These are phyloP conservation scores for Pangasius sanitwongsei DNA, from an alignment of 2,797 vertebrate species.

Conservation along the genomic window DNA sequence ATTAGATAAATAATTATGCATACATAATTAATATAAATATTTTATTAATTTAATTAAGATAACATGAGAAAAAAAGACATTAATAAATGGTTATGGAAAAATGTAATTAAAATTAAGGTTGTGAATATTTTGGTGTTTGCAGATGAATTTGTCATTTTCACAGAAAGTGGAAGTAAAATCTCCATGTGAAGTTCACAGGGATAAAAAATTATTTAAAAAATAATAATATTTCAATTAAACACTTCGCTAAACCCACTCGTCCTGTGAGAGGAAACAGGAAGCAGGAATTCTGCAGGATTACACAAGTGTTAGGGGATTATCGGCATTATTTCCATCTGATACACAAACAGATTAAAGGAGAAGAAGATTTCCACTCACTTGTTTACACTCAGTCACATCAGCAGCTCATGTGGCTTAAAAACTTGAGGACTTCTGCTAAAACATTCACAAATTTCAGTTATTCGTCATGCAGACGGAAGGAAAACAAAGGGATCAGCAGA, in stretches of 20 bases:
- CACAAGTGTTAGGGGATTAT: constrained; percentile 11
- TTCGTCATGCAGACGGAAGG: constrained; percentile 27
- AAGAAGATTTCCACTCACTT: constrained; percentile 15
- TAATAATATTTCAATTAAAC: constrained; percentile 23
- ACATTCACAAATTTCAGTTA: constrained; percentile 9
- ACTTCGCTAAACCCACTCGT: constrained; percentile 2
- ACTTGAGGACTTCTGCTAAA: constrained; percentile 14
- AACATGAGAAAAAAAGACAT: not conserved
- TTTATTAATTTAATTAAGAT: not conserved
- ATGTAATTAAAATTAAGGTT: not conserved
- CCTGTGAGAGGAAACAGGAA: constrained; percentile 28
- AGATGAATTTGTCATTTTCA: not conserved
- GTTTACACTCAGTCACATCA: not conserved
- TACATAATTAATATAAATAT: not conserved
- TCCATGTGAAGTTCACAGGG: not conserved
- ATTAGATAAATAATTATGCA: too few relatives aligned
- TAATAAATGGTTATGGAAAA: not conserved
- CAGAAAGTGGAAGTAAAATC: not conserved
- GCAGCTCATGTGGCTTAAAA: not conserved
- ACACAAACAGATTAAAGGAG: constrained; percentile 45
- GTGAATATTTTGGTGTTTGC: not conserved
- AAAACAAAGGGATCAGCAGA: not conserved
- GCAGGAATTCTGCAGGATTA: constrained; percentile 6
- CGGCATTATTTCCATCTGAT: constrained; percentile 35
- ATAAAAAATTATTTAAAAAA: not conserved